phyloP scores from a whole-genome alignment of 2,797 vertebrate genomes.

The Sebastes ruberrimus region DNA sequence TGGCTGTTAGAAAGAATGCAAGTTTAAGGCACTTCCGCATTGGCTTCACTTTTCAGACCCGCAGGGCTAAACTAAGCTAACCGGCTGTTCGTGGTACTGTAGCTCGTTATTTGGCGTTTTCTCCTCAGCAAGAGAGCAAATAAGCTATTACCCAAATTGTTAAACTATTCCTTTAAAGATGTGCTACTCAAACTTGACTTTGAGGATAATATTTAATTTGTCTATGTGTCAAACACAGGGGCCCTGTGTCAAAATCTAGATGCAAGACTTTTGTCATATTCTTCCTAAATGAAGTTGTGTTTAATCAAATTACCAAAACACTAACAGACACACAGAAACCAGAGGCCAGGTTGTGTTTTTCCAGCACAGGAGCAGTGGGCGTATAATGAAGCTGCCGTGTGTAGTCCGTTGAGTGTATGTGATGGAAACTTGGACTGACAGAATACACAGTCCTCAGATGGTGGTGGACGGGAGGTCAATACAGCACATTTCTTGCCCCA shows the following conservation, averaged over 20 bases:
- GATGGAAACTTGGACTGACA: background rate
- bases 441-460: background rate
- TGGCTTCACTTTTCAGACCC: too few relatives aligned
- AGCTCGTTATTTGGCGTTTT: background rate
- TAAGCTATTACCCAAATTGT: background rate
- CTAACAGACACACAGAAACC: background rate
- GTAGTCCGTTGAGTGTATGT: background rate
- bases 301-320: background rate
- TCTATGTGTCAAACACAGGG: background rate
- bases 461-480: background rate
- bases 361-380: background rate
- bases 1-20: too few relatives aligned
- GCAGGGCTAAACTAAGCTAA: background rate
- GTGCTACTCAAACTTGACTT: too few relatives aligned
- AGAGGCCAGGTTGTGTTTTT: background rate
- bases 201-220: background rate
- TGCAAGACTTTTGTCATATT: too few relatives aligned
- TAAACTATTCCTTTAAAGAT: too few relatives aligned
- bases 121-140: background rate
- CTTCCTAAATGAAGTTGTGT: background rate
- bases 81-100: background rate
- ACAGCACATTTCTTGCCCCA: background rate
- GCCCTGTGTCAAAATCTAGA: background rate
- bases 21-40: too few relatives aligned
- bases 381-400: background rate